Conservation (phyloP, 2,888 invertebrate species). For the Pegoplata infirma region DNA sequence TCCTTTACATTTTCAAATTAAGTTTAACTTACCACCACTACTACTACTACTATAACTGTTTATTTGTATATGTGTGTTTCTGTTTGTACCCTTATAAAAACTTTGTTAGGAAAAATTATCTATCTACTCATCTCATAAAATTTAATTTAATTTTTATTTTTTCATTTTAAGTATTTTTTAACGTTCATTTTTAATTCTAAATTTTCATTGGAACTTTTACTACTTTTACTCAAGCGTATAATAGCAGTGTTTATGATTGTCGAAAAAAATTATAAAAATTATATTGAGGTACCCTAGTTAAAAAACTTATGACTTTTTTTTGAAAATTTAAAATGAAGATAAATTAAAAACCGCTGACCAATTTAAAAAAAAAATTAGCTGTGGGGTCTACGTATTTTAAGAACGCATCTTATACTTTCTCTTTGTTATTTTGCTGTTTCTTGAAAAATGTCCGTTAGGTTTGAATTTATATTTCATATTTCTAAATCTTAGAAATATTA, state of each 20-base stretch:
- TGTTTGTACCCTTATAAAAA: slow-evolving; percentile 18
- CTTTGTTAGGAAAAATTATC: slow-evolving; percentile 26
- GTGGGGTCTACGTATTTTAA: no score
- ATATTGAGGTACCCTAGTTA: no score
- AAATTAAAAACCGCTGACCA: no score
- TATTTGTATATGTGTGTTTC: background rate
- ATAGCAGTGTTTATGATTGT: slow-evolving; percentile 42
- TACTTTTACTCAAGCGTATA: slow-evolving; percentile 46
- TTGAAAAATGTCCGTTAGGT: no score
- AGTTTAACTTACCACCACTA: slow-evolving; percentile 14
- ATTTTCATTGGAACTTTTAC: slow-evolving; percentile 43
- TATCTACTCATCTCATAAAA: slow-evolving; percentile 48
- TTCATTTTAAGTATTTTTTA: slow-evolving; percentile 26
- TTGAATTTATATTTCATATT: no score
- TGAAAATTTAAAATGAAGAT: no score
- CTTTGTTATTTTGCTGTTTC: no score
- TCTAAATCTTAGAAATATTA: no score
- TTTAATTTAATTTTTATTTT: slow-evolving; percentile 51
- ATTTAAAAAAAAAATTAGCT: no score
- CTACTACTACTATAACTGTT: slow-evolving; percentile 9
- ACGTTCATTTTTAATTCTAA: slow-evolving; percentile 34
- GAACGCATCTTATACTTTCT: no score
- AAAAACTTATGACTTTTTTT: no score
- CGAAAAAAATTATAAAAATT: slow-evolving; percentile 27
- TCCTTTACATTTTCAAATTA: slow-evolving; percentile 40